Conservation (phyloP, 1,140 invertebrate genomes). For the Bombus waltoni region DNA sequence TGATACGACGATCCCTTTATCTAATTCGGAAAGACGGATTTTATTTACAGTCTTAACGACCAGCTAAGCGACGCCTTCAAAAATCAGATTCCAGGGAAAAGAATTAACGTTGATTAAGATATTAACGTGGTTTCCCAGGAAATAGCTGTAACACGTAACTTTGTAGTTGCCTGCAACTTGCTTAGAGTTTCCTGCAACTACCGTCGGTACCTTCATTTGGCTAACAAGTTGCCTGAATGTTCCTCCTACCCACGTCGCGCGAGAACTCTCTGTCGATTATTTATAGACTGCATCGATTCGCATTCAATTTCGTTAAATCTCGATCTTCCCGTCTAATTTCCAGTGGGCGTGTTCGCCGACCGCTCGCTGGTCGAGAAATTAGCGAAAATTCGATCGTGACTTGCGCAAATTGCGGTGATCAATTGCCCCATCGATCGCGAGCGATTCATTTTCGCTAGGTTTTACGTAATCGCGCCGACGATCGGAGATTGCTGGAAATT, state of each 20-base stretch:
- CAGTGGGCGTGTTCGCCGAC: not conserved
- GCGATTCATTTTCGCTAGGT: not conserved
- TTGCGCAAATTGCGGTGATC: conserved; percentile 3
- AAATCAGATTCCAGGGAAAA: not conserved
- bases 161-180: not conserved
- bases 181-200: not conserved
- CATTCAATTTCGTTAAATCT: conserved; percentile 1
- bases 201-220: not conserved
- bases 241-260: not conserved
- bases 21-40: too few relatives aligned
- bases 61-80: not conserved
- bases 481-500: conserved; percentile 10
- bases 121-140: not conserved
- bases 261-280: not conserved
- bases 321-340: not conserved
- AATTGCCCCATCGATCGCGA: not conserved
- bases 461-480: not conserved
- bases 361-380: not conserved
- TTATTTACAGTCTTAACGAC: not conserved
- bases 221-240: conserved; percentile 5
- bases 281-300: not conserved
- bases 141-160: conserved; percentile 14
- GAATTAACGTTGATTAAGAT: not conserved
- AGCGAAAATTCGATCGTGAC: not conserved
- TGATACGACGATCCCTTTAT: too few relatives aligned